These are phyloP conservation scores for Pherbina coryleti DNA, from an alignment of 2,888 invertebrate genomes.

Conservation along the genomic window DNA sequence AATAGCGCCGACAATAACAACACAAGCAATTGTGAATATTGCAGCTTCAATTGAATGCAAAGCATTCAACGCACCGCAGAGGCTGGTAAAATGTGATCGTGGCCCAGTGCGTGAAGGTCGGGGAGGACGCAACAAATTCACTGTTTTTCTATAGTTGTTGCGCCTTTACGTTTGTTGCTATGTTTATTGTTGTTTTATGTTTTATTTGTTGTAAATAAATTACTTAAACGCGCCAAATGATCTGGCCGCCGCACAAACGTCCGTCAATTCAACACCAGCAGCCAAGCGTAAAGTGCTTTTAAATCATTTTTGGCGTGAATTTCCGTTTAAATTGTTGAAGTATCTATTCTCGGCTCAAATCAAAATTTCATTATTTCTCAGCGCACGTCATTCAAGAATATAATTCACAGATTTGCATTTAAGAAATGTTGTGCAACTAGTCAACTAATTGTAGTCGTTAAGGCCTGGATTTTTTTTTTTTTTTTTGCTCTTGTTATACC, in stretches of 20 bases:
- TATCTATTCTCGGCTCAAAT: too few species aligned
- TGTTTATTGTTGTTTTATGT: background rate
- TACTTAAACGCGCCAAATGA: constrained; percentile 13
- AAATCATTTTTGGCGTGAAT: too few species aligned
- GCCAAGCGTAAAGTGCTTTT: too few species aligned
- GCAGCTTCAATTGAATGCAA: background rate
- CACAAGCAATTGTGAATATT: background rate
- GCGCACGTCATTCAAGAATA: too few species aligned
- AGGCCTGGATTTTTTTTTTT: too few species aligned
- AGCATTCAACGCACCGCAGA: background rate
- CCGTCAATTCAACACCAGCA: too few species aligned
- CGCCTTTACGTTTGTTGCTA: background rate
- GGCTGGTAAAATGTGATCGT: background rate
- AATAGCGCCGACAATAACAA: background rate
- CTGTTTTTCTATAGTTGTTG: background rate
- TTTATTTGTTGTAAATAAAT: constrained; percentile 17
- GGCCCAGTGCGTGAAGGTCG: background rate
- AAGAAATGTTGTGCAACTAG: too few species aligned
- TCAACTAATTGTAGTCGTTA: too few species aligned
- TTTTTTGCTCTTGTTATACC: too few species aligned
- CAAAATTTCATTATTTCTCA: too few species aligned
- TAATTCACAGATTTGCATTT: too few species aligned
- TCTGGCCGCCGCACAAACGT: background rate
- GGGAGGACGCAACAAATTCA: background rate
- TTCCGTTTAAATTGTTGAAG: too few species aligned